Base-by-base conservation (phyloP, 2,888 invertebrate genomes). In the Calliopum simillimum region DNA sequence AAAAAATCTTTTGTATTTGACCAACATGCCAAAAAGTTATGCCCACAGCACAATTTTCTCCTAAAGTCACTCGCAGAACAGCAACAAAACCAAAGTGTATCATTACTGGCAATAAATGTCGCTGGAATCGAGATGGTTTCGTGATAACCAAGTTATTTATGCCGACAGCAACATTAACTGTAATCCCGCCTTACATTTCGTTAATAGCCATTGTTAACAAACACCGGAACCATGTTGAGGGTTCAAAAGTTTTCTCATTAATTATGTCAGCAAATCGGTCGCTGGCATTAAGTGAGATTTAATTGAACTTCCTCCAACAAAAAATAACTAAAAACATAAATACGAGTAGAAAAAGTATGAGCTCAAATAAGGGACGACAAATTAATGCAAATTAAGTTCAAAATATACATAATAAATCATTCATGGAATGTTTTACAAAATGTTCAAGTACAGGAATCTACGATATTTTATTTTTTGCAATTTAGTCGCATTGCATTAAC, bases 161-260 rank as follows among this genome's bases (percentile, higher is more conserved):
- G 55, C 21, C 43, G 53, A 12, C 63, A 14, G 61, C 49, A 53
- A 33, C 41, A 55, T 25, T 59, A 46, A 64, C 33, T 41, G 14
- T 53, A 64, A 62, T 56, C 49, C 53, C 19, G 3, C n/a, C 44
- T 8, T 55, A 43, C 19, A 21, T 63, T 69, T 49, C 62, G n/a
- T 59, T 49, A 47, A 55, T 23, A 23, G 56, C 19, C 25, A 23
- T 69, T 62, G 41, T 61, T 41, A 19, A 68, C 25, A 41, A 16
- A 47, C n/a, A 14, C 2, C 19, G 19, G 33, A 23, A 4, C 19
- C n/a, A 25, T 46, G 59, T n/a, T 21, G 65, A 70, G 56, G 70
- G 70, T 70, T 72, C 12, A 67, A 66, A 72, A 72, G 68, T 70
- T 70, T 65, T 53, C 72, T 68, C 72, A 72, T 72, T 72, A 72